Conservation (phyloP, 2,888 invertebrate species). For the Ecdyonurus torrentis region DNA sequence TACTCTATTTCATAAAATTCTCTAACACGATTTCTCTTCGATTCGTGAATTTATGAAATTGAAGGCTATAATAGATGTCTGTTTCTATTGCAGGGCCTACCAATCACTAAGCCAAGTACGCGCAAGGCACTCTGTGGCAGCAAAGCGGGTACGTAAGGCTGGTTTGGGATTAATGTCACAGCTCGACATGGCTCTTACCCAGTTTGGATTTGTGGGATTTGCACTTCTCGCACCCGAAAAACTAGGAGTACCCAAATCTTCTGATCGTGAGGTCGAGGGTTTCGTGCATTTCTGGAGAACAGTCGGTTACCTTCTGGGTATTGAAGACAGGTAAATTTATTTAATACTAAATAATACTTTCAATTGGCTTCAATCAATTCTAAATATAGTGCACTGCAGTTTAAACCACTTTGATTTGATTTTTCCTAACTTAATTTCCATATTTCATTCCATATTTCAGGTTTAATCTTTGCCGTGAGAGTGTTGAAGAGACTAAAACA, state of each 20-base stretch:
- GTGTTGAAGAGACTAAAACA: constrained; percentile 35
- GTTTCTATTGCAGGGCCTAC: constrained; percentile 26
- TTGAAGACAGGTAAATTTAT: constrained; percentile 53
- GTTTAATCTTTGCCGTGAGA: constrained; percentile 20
- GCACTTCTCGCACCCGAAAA: constrained; percentile 47
- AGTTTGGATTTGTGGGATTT: constrained; percentile 74
- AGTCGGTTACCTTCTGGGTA: constrained; percentile 63
- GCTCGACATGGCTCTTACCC: constrained; percentile 69
- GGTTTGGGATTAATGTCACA: constrained; percentile 40
- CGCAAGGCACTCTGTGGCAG: constrained; percentile 45
- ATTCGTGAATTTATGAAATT: too few relatives aligned
- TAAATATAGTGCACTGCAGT: too few relatives aligned
- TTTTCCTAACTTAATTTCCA: too few relatives aligned
- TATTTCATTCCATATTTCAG: too few relatives aligned
- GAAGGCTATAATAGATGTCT: too few relatives aligned
- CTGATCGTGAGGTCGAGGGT: constrained; percentile 29
- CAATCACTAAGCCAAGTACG: constrained; percentile 48
- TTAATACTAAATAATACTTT: too few relatives aligned
- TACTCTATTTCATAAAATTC: too few relatives aligned
- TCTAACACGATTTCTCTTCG: too few relatives aligned
- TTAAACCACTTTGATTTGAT: too few relatives aligned
- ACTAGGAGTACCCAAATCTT: constrained; percentile 21
- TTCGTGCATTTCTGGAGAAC: constrained; percentile 74
- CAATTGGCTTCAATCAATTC: too few relatives aligned
- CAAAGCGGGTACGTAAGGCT: constrained; percentile 29